Percentiles rank a stretch among this genome's conserved stretches.
phyloP scores from a whole-genome alignment of 1,140 invertebrate genomes.

The Cydia strobilella region DNA sequence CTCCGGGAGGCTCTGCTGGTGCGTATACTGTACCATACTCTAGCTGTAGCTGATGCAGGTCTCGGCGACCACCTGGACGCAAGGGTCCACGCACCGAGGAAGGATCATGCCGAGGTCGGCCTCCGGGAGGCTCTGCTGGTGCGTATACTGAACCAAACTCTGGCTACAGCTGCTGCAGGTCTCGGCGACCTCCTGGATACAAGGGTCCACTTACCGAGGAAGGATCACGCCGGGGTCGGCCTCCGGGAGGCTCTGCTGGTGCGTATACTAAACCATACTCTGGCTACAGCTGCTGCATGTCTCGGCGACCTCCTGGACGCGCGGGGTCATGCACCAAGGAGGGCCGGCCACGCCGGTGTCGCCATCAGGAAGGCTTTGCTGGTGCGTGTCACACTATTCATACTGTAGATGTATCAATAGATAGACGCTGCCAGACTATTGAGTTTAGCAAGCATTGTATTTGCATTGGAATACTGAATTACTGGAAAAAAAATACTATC shows the following conservation, averaged over 20 bases:
- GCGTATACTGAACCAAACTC: slow-evolving; percentile 35
- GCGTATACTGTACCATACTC: slow-evolving; percentile 35
- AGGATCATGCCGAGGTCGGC: slow-evolving; percentile 43
- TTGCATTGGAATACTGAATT: too few species aligned
- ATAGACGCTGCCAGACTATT: too few species aligned
- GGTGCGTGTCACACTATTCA: slow-evolving; percentile 45
- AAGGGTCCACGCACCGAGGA: slow-evolving; percentile 48
- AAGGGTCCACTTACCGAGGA: slow-evolving; percentile 48
- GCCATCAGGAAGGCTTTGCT: slow-evolving; percentile 63
- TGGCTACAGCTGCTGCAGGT: slow-evolving; percentile 33
- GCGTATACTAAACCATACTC: slow-evolving; percentile 35
- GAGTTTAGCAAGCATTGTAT: too few species aligned
- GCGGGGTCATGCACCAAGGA: slow-evolving; percentile 48
- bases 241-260: slow-evolving; percentile 70
- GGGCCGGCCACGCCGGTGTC: slow-evolving; percentile 44
- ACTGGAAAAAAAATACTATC: too few species aligned
- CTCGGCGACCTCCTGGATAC: slow-evolving; percentile 63
- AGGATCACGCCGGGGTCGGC: slow-evolving; percentile 42
- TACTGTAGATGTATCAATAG: too few species aligned
- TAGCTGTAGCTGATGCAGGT: slow-evolving; percentile 32
- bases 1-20: slow-evolving; percentile 70
- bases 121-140: slow-evolving; percentile 70
- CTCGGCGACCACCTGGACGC: slow-evolving; percentile 63
- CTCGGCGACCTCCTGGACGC: slow-evolving; percentile 63
- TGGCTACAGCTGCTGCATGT: slow-evolving; percentile 32